phyloP scores from a whole-genome alignment of 2,888 invertebrate species.

The Hetaerina titia region DNA sequence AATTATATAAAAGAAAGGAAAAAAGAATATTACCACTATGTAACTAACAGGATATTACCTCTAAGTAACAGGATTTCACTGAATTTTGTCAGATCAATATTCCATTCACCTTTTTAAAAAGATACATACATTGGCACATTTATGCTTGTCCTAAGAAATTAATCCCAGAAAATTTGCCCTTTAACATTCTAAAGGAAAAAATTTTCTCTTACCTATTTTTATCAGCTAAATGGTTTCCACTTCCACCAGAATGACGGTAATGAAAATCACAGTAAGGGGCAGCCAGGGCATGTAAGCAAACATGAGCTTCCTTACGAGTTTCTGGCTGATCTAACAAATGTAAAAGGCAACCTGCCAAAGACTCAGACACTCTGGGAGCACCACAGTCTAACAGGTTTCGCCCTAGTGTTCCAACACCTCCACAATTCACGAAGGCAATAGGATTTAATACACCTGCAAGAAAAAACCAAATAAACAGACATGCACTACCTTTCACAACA shows the following conservation, averaged over 20 bases:
- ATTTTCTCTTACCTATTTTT: conserved; percentile 81
- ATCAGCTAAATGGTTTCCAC: conserved; percentile 78
- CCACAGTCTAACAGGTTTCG: conserved; percentile 91
- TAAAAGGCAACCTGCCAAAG: conserved; percentile 91
- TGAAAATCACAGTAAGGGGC: conserved; percentile 97
- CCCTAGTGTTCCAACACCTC: conserved; percentile 89
- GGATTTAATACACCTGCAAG: conserved; percentile 89
- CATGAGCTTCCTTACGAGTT: conserved; percentile 86
- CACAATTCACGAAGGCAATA: conserved; percentile 87
- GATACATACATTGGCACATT: too few species aligned
- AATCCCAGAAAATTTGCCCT: neutral
- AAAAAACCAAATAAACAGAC: conserved; percentile 69
- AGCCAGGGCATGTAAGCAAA: conserved; percentile 91
- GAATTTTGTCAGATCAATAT: too few species aligned
- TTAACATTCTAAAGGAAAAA: neutral
- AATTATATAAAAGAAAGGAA: too few species aligned
- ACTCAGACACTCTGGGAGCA: conserved; percentile 93
- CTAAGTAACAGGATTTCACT: too few species aligned
- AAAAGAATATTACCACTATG: too few species aligned
- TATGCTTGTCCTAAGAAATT: too few species aligned
- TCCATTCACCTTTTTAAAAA: too few species aligned
- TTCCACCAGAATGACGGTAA: conserved; percentile 77
- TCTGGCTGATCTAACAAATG: conserved; percentile 91
- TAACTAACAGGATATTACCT: too few species aligned
- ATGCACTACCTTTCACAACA: too few species aligned